Evolutionary conservation across 2,113 vertebrate species (phyloP), one percentile per base, ranked within the genome.

Genomic region (Pelmatolapia mariae): DNA sequence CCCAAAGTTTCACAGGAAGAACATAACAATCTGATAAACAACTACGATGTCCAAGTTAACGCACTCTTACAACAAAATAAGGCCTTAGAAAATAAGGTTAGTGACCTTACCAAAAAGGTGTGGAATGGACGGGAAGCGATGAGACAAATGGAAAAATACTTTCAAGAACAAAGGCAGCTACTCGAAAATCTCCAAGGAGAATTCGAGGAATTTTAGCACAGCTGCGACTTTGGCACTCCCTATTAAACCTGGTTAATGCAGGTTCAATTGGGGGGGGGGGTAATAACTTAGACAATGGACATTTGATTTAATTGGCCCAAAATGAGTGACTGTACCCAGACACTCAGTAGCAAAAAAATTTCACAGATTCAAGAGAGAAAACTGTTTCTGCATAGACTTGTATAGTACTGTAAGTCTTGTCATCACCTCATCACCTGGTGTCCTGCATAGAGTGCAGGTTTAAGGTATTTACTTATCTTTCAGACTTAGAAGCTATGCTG

Each of bases 151-250:
- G 56, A 59, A 59, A 29, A 59, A 0, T 0, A 26, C 6, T 29
- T 57, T 8, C 3, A 0, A 8, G 0, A 57, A 29, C 24, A 59
- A 59, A 29, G 56, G 24, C 0, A 59, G 56, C 0, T 29, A 59
- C 56, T 29, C 4, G 7, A 29, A 59, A 59, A 29, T 59, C 24
- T 16, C 56, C 13, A 0, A 16, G 13, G 1, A 59, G 56, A 59
- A 29, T 29, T 57, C 4, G 13, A 29, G 7, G 56, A 3, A 57
- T 0, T 29, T 57, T 13, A 15, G 4, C 54, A 26, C 22, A 57
- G 15, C 54, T 57, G 15, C 3, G 0, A 1, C 53, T 54, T 54
- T 54, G n/a, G 53, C 53, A 0, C 10, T 54, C 22, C 53, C 22
- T 56, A 24, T 56, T 56, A 56, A 13, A 56, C 6, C 6, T 56